Conservation (phyloP, 2,113 vertebrate species). For the Callaeas wilsoni region DNA sequence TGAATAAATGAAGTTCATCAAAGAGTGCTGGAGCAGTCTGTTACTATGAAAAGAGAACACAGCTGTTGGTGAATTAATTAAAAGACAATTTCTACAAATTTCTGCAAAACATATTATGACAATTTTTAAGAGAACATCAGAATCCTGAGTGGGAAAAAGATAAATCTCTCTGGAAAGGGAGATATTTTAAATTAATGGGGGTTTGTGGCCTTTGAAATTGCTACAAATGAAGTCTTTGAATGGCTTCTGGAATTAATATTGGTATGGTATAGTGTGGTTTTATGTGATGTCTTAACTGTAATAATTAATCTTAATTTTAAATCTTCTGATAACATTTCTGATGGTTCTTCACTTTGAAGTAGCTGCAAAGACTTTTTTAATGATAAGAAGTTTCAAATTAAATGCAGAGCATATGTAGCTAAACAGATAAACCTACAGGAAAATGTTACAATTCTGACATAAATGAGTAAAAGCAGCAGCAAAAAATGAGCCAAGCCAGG, state of each 20-base stretch:
- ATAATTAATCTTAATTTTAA: conserved; percentile 14
- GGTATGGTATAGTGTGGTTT: not conserved
- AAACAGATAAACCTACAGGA: not conserved
- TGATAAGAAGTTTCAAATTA: not conserved
- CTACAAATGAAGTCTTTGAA: not conserved
- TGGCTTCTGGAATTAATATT: not conserved
- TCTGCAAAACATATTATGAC: not conserved
- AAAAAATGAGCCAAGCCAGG: not conserved
- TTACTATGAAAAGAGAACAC: not conserved
- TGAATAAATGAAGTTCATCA: not conserved
- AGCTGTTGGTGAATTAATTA: not conserved
- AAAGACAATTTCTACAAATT: not conserved
- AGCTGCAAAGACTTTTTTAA: not conserved
- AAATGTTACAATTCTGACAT: not conserved
- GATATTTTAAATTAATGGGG: not conserved
- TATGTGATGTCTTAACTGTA: not conserved
- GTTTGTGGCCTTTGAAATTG: not conserved
- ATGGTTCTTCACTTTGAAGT: not conserved
- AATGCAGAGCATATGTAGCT: not conserved
- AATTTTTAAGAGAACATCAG: not conserved
- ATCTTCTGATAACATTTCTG: not conserved
- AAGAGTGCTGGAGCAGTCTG: not conserved
- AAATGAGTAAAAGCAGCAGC: not conserved
- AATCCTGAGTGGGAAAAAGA: not conserved
- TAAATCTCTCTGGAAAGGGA: not conserved